These are phyloP conservation scores for Proteles cristata DNA, from an alignment of 2,113 vertebrate species.

Conservation along the genomic window DNA sequence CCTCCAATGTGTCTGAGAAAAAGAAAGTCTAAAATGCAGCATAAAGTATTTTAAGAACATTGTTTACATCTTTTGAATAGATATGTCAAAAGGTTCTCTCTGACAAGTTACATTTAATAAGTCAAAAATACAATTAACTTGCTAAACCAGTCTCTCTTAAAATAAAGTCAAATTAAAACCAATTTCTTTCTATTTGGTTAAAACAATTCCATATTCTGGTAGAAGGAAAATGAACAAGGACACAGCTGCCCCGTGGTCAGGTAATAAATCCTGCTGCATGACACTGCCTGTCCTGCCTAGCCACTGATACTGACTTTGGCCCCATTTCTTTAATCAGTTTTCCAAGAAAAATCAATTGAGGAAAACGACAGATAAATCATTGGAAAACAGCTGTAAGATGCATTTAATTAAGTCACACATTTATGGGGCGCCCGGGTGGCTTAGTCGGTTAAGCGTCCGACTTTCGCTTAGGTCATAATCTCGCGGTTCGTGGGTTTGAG, in stretches of 20 bases:
- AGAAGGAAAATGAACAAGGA: slow-evolving; percentile 10
- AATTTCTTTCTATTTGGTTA: not conserved
- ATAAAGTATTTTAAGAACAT: not conserved
- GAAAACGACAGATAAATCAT: not conserved
- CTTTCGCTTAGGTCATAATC: too few species aligned
- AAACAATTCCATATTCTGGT: not conserved
- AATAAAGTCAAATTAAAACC: slow-evolving; percentile 32
- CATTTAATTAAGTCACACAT: not conserved
- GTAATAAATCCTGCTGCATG: not conserved
- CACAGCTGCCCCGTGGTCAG: not conserved
- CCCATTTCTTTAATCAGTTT: slow-evolving; percentile 44
- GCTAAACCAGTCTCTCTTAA: slow-evolving; percentile 18
- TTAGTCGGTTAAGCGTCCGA: too few species aligned
- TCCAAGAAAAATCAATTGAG: slow-evolving; percentile 10
- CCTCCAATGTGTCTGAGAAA: not conserved
- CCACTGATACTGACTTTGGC: not conserved
- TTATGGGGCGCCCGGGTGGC: too few species aligned
- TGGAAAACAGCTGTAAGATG: not conserved
- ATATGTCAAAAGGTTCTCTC: not conserved
- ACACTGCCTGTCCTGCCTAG: not conserved
- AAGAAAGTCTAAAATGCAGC: not conserved
- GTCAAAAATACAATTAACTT: slow-evolving; percentile 2
- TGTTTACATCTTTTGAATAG: not conserved
- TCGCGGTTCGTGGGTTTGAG: too few species aligned
- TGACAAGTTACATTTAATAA: not conserved